A percentile compares a stretch with the other conserved stretches of the same genome.
Conservation (phyloP, 1,140 invertebrate species). For the Diachasma alloeum region DNA sequence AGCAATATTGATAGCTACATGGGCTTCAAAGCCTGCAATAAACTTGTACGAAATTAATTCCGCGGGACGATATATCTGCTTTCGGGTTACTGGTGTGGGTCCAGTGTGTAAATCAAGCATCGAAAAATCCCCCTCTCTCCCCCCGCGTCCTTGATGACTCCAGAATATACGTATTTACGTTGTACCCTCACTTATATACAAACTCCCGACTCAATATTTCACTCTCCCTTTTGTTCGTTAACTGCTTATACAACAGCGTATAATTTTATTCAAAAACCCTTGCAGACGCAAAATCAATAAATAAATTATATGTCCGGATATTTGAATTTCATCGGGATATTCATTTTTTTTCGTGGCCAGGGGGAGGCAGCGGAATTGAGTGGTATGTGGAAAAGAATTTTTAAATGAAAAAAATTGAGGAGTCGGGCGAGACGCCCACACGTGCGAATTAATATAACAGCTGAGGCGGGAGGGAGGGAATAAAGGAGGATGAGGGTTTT, state of each 20-base stretch:
- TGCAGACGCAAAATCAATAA: background rate
- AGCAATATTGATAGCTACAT: slow-evolving; percentile 41
- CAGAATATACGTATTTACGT: background rate
- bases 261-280: slow-evolving; percentile 4
- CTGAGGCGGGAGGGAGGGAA: slow-evolving; percentile 23
- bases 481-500: slow-evolving; percentile 8
- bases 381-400: background rate
- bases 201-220: slow-evolving; percentile 1
- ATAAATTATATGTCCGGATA: slow-evolving; percentile 3
- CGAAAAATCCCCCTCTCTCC: slow-evolving; percentile 8
- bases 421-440: slow-evolving; percentile 26
- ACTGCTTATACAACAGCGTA: background rate
- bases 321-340: background rate
- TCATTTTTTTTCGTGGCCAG: background rate
- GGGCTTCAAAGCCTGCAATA: slow-evolving; percentile 26
- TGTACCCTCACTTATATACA: background rate
- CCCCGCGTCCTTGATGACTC: background rate
- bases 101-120: slow-evolving; percentile 39
- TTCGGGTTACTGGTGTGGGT: background rate
- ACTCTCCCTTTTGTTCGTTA: slow-evolving; percentile 10
- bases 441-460: slow-evolving; percentile 34
- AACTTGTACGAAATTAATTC: slow-evolving; percentile 61
- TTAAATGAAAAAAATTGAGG: slow-evolving; percentile 1
- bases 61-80: slow-evolving; percentile 44
- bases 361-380: background rate